Evolutionary conservation across 1,140 invertebrate species (phyloP).

Genomic region (Drosophila bipectinata): DNA sequence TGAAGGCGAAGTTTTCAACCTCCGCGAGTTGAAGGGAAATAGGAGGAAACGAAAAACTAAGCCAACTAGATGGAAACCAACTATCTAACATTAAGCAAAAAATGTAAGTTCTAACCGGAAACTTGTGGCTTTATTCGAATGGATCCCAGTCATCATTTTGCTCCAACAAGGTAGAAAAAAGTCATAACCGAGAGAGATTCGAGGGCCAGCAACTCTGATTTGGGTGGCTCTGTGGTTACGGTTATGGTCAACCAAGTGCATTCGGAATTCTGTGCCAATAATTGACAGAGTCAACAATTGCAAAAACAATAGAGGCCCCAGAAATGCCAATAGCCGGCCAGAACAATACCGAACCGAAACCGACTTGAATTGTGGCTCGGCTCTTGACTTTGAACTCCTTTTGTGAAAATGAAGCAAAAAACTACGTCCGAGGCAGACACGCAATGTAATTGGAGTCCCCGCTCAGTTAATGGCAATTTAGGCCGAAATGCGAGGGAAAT

Average conservation of each 20-base stretch:
- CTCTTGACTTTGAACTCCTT: slow-evolving; percentile 74
- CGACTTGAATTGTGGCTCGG: slow-evolving; percentile 72
- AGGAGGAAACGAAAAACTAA: slow-evolving; percentile 4
- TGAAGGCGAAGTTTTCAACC: too few relatives aligned
- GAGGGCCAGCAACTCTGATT: slow-evolving; percentile 51
- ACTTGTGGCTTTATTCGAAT: slow-evolving; percentile 66
- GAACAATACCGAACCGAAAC: slow-evolving; percentile 68
- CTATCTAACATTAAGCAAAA: neutral
- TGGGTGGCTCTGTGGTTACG: slow-evolving; percentile 73
- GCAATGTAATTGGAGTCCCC: slow-evolving; percentile 69
- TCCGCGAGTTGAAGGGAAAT: neutral
- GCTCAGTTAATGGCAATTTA: slow-evolving; percentile 57
- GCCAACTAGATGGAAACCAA: slow-evolving; percentile 14
- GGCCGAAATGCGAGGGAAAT: slow-evolving; percentile 46
- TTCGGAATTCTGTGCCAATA: slow-evolving; percentile 76
- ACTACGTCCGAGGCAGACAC: slow-evolving; percentile 32
- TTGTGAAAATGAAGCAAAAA: neutral
- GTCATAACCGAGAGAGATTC: neutral
- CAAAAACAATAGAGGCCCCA: slow-evolving; percentile 35
- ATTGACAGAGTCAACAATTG: slow-evolving; percentile 69
- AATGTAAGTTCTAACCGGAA: slow-evolving; percentile 53
- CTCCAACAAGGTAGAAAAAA: slow-evolving; percentile 30
- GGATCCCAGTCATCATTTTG: slow-evolving; percentile 61
- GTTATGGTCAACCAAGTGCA: slow-evolving; percentile 55
- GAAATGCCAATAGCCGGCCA: slow-evolving; percentile 49